Base-by-base conservation (phyloP, 2,113 vertebrate species). In the Urocolius indicus region DNA sequence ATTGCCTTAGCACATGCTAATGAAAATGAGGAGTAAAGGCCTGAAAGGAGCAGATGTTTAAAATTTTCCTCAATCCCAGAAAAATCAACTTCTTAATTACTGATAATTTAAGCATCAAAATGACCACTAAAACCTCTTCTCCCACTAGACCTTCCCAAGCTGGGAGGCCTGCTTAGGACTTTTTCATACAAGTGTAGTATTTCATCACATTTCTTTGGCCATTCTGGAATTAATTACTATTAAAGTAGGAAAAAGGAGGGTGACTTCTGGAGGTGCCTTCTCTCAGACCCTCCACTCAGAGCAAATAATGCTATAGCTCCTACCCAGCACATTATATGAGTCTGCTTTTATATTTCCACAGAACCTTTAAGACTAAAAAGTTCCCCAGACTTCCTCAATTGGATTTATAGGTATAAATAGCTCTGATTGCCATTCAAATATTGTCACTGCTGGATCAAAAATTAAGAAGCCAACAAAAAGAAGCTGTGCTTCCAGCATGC, bases 41-140 rank as follows among this genome's bases (percentile, higher is more conserved):
- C 89, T 34, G 16, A 92, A 76, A 94, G 79, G 83, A 93, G 92
- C 96, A 97, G 95, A 93, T 97, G 97, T 90, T 96, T 94, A 93
- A 94, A 95, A 95, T 96, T 96, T 97, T 94, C 93, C 45, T 91
- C 94, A 96, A 89, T 95, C 94, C 68, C 67, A 6, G 11, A 89
- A 95, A 95, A 96, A 96, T 93, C 93, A 94, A 75, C 78, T 94
- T 96, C 89, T 97, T 97, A 97, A 97, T 97, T 96, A 96, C 87
- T 95, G 95, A 96, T 97, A 97, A 97, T 96, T 95, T 93, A 95
- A 82, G 94, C 79, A 93, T 93, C 93, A 95, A 95, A 95, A 96
- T 95, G 94, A 69, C 68, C 89, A 95, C 95, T 96, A 87, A 85
- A 85, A 34, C 51, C 81, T 61, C 61, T 75, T 96, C 62, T 95